Percentiles rank a stretch among this genome's conserved stretches.
These are phyloP conservation scores for Turritopsis dohrnii DNA, from an alignment of 30 jellyfish, hydroid and myxozoan genomes.

Conservation along the genomic window DNA sequence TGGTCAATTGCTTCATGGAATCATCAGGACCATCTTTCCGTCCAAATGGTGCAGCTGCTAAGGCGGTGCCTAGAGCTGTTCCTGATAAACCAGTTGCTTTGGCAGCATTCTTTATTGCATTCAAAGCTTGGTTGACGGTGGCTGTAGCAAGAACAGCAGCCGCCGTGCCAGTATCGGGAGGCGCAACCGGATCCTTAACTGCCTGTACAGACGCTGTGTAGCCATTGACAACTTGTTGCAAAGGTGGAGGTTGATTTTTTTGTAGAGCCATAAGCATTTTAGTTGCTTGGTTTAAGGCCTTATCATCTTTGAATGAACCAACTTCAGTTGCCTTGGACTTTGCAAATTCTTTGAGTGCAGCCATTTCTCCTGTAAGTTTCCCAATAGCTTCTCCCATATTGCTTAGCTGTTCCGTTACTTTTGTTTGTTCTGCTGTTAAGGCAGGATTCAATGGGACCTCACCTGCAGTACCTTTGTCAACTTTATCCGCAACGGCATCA, in stretches of 20 bases:
- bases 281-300: conserved; percentile 11
- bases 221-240: conserved; percentile 41
- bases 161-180: conserved; percentile 44
- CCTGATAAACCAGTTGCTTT: conserved; percentile 52
- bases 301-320: conserved; percentile 11
- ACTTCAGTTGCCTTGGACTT: conserved; percentile 58
- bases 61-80: conserved; percentile 49
- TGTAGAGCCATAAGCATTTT: conserved; percentile 15
- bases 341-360: conserved; percentile 56
- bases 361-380: conserved; percentile 70
- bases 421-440: conserved; percentile 17
- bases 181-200: conserved; percentile 32
- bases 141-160: conserved; percentile 72
- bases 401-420: conserved; percentile 54
- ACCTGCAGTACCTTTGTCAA: conserved; percentile 19
- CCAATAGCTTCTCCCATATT: conserved; percentile 73
- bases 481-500: conserved; percentile 80
- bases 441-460: conserved; percentile 12
- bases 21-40: conserved; percentile 19
- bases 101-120: conserved; percentile 81
- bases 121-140: conserved; percentile 74
- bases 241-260: conserved; percentile 50
- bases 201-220: conserved; percentile 24
- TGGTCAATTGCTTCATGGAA: background rate
- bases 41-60: conserved; percentile 31